phyloP scores from a whole-genome alignment of 2,797 vertebrate species.

The Knipowitschia caucasica region DNA sequence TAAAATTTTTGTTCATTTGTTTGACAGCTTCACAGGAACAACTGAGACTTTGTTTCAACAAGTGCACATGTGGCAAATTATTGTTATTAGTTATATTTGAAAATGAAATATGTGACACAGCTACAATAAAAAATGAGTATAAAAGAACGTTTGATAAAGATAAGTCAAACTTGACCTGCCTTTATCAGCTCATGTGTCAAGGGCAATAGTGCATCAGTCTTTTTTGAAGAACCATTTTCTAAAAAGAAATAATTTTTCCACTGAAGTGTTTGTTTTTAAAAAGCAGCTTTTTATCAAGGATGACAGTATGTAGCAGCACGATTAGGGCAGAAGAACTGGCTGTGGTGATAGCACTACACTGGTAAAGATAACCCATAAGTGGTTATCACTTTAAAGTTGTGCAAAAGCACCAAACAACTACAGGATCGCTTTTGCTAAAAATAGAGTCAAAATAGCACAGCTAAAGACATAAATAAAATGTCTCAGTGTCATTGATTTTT shows the following conservation, averaged over 20 bases:
- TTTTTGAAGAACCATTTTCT: not conserved
- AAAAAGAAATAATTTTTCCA: conserved; percentile 24
- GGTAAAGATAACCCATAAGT: conserved; percentile 21
- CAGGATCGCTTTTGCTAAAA: conserved; percentile 23
- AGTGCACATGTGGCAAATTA: too few relatives aligned
- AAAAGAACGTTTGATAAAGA: too few relatives aligned
- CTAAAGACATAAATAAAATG: conserved; percentile 26
- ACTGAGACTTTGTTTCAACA: too few relatives aligned
- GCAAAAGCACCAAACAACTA: conserved; percentile 15
- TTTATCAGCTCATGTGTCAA: not conserved
- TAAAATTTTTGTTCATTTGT: too few relatives aligned
- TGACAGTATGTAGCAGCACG: conserved; percentile 49
- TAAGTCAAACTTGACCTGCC: too few relatives aligned
- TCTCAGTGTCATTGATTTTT: conserved; percentile 1
- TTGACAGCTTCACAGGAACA: too few relatives aligned
- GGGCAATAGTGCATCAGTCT: not conserved
- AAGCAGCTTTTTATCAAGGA: conserved; percentile 39
- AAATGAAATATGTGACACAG: too few relatives aligned
- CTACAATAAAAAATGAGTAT: too few relatives aligned
- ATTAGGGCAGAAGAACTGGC: conserved; percentile 41
- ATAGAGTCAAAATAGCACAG: conserved; percentile 17
- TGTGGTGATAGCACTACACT: conserved; percentile 38
- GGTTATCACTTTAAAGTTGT: too few relatives aligned
- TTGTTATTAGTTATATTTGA: too few relatives aligned
- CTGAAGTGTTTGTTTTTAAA: conserved; percentile 20